Evolutionary conservation across 2,113 vertebrate genomes (phyloP).

Genomic region (Sclerurus mexicanus): DNA sequence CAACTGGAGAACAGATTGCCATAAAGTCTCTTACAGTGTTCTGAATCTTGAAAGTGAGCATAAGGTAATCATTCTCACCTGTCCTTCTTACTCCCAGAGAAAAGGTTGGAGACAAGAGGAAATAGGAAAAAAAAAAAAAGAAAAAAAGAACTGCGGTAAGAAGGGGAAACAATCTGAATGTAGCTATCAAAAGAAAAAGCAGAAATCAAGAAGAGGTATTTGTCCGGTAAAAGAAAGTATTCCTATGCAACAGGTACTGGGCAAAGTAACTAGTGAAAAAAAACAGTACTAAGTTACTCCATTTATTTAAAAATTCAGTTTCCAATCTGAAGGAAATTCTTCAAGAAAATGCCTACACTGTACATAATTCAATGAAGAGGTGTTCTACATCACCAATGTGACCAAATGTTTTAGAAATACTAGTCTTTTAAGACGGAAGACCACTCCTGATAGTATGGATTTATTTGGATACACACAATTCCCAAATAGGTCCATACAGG

Average conservation of each 20-base stretch:
- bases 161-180: neutral
- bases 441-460: neutral
- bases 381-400: neutral
- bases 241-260: neutral
- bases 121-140: neutral
- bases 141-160: neutral
- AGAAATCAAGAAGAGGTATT: neutral
- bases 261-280: neutral
- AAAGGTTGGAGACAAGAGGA: neutral
- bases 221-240: neutral
- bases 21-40: neutral
- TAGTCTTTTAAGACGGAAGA: neutral
- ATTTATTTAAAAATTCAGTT: neutral
- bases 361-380: neutral
- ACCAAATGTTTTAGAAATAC: neutral
- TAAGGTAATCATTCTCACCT: neutral
- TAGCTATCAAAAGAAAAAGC: neutral
- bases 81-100: neutral
- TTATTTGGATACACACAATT: neutral
- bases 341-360: neutral
- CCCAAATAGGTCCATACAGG: too few relatives aligned
- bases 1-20: constrained; percentile 7
- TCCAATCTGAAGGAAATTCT: neutral
- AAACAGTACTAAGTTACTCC: neutral
- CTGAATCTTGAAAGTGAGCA: neutral